Percentiles rank a stretch among this genome's conserved stretches.
Evolutionary conservation across 2,888 invertebrate species (phyloP).

Genomic region (Geophilus truncorum): DNA sequence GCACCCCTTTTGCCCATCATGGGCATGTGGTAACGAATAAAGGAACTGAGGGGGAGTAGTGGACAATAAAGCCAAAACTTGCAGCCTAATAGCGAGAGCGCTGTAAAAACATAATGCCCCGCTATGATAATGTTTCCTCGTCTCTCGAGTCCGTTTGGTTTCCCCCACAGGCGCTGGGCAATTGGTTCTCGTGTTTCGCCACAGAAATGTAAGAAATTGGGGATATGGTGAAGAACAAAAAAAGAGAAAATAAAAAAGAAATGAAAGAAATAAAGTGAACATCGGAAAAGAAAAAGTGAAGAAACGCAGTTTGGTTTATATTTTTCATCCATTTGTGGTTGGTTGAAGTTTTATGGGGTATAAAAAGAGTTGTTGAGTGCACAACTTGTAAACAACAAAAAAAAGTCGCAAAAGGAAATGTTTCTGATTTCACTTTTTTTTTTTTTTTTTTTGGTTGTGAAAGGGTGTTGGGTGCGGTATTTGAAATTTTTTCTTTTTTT

Average conservation of each 20-base stretch:
- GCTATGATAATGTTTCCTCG: background rate
- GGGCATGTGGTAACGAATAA: slow-evolving; percentile 6
- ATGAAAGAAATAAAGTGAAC: slow-evolving; percentile 1
- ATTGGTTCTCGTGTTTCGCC: background rate
- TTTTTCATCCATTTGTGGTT: slow-evolving; percentile 22
- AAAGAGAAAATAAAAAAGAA: background rate
- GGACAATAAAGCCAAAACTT: background rate
- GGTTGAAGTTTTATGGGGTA: slow-evolving; percentile 15
- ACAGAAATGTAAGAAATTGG: background rate
- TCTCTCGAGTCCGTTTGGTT: background rate
- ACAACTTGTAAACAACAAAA: slow-evolving; percentile 14
- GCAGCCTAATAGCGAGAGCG: background rate
- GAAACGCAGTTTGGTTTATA: background rate
- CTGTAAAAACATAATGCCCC: background rate
- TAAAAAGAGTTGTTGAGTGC: slow-evolving; percentile 16
- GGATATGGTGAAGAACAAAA: too few relatives aligned
- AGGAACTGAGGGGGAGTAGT: background rate
- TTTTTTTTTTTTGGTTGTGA: background rate
- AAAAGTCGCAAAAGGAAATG: background rate
- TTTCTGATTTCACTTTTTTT: background rate
- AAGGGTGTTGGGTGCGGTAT: too few relatives aligned
- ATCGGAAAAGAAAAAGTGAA: background rate
- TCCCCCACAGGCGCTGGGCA: background rate
- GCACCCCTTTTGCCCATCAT: background rate
- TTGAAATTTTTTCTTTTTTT: background rate